Conservation (phyloP, 2,113 vertebrate species). For the Sula dactylatra region DNA sequence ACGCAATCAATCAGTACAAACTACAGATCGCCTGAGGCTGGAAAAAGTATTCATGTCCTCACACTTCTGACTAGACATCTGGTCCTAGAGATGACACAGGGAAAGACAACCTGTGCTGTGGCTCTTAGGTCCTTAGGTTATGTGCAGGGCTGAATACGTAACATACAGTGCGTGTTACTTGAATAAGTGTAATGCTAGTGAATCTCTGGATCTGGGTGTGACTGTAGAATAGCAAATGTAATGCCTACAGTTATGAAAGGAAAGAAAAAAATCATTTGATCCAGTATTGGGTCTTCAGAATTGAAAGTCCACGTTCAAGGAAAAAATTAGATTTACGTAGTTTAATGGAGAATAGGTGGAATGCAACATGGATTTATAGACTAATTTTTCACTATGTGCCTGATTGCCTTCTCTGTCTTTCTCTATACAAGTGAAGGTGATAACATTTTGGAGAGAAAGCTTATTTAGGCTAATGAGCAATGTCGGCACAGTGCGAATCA, state of each 20-base stretch:
- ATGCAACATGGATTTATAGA: background rate
- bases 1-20: background rate
- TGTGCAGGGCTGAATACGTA: background rate
- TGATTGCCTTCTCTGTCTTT: conserved; percentile 24
- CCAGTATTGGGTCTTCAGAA: background rate
- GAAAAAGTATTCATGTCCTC: background rate
- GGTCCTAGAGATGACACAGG: background rate
- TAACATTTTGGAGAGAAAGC: conserved; percentile 8
- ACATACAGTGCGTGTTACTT: background rate
- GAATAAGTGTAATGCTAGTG: background rate
- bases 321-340: background rate
- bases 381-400: background rate
- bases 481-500: background rate
- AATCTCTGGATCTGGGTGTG: background rate
- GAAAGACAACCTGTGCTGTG: background rate
- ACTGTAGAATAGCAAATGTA: background rate
- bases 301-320: background rate
- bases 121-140: background rate
- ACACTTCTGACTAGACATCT: background rate
- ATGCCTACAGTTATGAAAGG: background rate
- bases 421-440: background rate
- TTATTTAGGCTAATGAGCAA: background rate
- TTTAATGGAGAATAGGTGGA: background rate
- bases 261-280: background rate
- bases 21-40: background rate